Conservation (phyloP, 2,113 vertebrate species). For the Paedocypris sp. region DNA sequence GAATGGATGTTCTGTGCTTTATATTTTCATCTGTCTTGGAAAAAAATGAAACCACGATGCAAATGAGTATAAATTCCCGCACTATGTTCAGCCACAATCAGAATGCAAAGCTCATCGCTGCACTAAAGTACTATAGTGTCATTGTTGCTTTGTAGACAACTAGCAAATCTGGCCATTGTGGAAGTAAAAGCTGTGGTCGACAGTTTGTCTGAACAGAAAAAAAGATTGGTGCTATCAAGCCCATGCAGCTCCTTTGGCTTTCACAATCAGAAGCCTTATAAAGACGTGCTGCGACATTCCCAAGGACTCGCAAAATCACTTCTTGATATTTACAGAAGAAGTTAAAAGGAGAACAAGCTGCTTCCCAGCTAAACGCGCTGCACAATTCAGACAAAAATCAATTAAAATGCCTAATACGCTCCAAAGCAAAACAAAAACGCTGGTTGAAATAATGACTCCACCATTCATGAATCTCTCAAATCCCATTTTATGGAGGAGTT, state of each 20-base stretch:
- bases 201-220: not conserved
- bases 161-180: not conserved
- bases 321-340: not conserved
- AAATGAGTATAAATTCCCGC: too few relatives aligned
- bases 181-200: not conserved
- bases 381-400: constrained; percentile 29
- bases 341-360: constrained; percentile 17
- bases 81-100: not conserved
- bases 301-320: constrained; percentile 4
- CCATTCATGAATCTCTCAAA: constrained; percentile 39
- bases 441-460: constrained; percentile 33
- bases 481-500: constrained; percentile 33
- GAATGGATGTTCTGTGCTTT: too few relatives aligned
- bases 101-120: not conserved
- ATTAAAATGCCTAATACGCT: constrained; percentile 30
- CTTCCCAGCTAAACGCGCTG: constrained; percentile 31
- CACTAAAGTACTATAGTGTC: not conserved
- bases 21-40: too few relatives aligned
- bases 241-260: not conserved
- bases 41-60: too few relatives aligned
- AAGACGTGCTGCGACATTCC: constrained; percentile 2
- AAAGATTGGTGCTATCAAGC: not conserved
- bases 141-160: not conserved
- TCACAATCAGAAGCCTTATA: not conserved
- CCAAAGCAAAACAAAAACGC: constrained; percentile 31